Conservation (phyloP, 2,888 invertebrate species). For the Hedya salicella region DNA sequence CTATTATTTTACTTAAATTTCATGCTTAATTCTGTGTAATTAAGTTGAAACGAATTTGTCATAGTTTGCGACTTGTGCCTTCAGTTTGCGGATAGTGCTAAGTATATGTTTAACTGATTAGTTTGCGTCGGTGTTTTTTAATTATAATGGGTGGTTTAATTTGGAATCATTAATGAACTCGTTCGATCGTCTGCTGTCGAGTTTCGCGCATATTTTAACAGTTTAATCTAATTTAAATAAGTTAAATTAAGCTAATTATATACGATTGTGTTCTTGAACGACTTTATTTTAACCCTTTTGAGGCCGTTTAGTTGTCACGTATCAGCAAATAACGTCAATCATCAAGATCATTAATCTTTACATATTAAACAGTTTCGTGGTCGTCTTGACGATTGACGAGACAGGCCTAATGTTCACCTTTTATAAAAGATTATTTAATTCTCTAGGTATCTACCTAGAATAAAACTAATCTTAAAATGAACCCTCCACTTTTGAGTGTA, state of each 20-base stretch:
- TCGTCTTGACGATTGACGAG: background rate
- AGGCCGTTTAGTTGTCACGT: background rate
- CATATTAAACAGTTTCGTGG: background rate
- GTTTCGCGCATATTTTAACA: slow-evolving; percentile 23
- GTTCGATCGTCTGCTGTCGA: slow-evolving; percentile 25
- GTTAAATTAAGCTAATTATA: slow-evolving; percentile 12
- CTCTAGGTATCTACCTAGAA: too few relatives aligned
- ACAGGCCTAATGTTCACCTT: background rate
- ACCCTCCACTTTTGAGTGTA: too few relatives aligned
- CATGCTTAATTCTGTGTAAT: background rate
- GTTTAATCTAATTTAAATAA: slow-evolving; percentile 16
- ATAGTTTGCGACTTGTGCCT: background rate
- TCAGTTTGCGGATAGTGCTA: background rate
- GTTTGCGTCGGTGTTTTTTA: slow-evolving; percentile 25
- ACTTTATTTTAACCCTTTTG: background rate
- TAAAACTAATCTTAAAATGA: too few relatives aligned
- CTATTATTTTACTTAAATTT: background rate
- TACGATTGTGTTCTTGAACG: background rate
- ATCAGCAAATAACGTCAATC: slow-evolving; percentile 2
- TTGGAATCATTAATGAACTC: slow-evolving; percentile 25
- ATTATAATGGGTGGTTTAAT: slow-evolving; percentile 33
- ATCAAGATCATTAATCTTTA: slow-evolving; percentile 5
- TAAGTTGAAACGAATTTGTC: background rate
- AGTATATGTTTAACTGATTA: slow-evolving; percentile 27
- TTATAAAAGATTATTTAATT: too few relatives aligned